Evolutionary conservation across 2,888 invertebrate species (phyloP), one percentile per base, ranked within the genome.

Genomic region (Drosophila histrio): DNA sequence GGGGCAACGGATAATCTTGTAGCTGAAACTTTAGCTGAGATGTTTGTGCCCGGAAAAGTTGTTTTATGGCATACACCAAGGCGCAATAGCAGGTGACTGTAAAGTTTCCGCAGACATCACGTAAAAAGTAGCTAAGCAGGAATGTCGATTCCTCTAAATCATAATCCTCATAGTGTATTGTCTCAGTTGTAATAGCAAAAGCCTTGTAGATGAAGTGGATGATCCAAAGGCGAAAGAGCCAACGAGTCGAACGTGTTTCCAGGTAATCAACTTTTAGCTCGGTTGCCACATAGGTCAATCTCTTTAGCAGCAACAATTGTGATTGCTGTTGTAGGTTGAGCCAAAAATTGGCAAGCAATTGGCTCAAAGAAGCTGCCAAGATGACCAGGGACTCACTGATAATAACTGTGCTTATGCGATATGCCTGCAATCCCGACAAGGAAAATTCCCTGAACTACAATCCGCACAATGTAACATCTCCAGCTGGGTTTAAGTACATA

Each of bases 331-430:
- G 68, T n/a, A 26, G 11, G 2, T 65, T 62, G 15, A 80, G 58
- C 84, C 77, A 80, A 0, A 61, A 9, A 21, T 83, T 79, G 19
- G 52, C 44, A 11, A 67, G 11, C 2, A 83, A 17, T 17, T 80
- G 84, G 4, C 60, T 57, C 0, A 49, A 21, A 3, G 60, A 28
- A 2, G 46, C 56, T 3, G 61, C 21, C 22, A 65, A 3, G 0
- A 83, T 63, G 9, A 79, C 77, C 5, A 83, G 30, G 1, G 58
- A 68, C 22, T 86, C 77, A 11, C 53, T 72, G 4, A 49, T 58
- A 38, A 60, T 46, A 5, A 52, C 60, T 0, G 60, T 65, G 24
- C 9, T 19, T 4, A 2, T 22, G 17, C 2, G 49, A 21, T 2
- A 64, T 36, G 4, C 43, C 41, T 3, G 67, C 4, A 9, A 83